Base-by-base conservation (phyloP, 2,888 invertebrate species). In the Sesia bembeciformis region DNA sequence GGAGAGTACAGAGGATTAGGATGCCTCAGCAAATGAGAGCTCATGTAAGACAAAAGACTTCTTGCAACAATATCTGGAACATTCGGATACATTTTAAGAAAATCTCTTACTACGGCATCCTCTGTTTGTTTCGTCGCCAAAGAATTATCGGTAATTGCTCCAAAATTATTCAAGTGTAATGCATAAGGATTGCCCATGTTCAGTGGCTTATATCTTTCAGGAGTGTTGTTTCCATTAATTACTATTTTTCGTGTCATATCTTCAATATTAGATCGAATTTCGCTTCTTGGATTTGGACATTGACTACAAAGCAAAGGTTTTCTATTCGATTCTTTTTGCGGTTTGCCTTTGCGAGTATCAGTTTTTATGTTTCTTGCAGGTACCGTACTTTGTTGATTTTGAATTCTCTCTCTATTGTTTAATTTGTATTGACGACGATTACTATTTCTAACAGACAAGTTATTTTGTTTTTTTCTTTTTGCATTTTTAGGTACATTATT, bases 1-100 rank as follows among this genome's bases (percentile, higher is more conserved):
- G 23, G 23, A 1, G 23, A 23, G 23, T 23, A 23, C 23, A 23
- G 23, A 23, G 23, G 23, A 23, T 23, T 23, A 23, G 23, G 23
- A 23, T 46, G 4, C 3, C n/a, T 46, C 8, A 8, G 4, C 46
- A 46, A 8, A 8, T 46, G 46, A 46, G 6, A 4, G 4, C 46
- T 66, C 6, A 69, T 55, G 39, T 65, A 62, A 5, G 58, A 51
- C 49, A 75, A 56, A 55, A 61, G 56, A 51, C 54, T 60, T 60
- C 57, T 62, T 0, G 63, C 62, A 50, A 62, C 56, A 23, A 62
- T 54, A 53, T 68, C 67, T 5, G 65, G 70, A 52, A 70, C 60
- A 40, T 57, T 61, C 40, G 65, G 72, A 53, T 62, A 66, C 54
- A 65, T 70, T 53, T 57, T 59, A 42, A 55, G 53, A n/a, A 64